Base-by-base conservation (phyloP, 2,797 vertebrate genomes). In the Diglossa cyanea region DNA sequence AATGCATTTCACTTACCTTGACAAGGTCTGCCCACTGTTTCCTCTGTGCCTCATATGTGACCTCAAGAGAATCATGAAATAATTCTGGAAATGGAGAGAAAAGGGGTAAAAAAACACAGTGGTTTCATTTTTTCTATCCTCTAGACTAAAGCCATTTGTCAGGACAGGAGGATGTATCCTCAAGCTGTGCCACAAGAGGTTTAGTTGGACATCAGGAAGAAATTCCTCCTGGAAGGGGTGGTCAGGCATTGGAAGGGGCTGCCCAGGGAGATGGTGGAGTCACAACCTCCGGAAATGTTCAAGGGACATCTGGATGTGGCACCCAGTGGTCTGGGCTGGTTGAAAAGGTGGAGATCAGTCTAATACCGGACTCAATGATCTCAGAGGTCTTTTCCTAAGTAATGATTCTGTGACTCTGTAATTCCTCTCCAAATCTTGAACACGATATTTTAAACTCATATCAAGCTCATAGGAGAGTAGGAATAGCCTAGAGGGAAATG, bases 1-100 rank as follows among this genome's bases (percentile, higher is more conserved):
- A 67, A 88, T 37, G 73, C 54, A 28, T 44, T 86, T 92, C 53
- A 70, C 80, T 78, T 78, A n/a, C 54, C 33, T 65, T 86, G 84
- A 67, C 80, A 92, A 83, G 42, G 14, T 78, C 83, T 92, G 37
- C 50, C 10, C 71, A 23, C 50, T 37, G 28, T 14, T 72, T 72
- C 66, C 44, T 81, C 62, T 71, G 31, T 53, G 85, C 30, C 77
- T 86, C 39, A 25, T 20, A 3, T 10, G 17, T 1, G 31, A 60
- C 44, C 44, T 62, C n/a, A 47, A 78, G 31, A 85, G 25, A 40
- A 65, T 31, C 2, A 31, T 44, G 10, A 93, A 80, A 63, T 50
- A 25, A 53, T 13, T 42, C 16, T 55, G 28, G 8, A 75, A 48
- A 21, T 3, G 0, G 40, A 61, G 12, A 83, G 13, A 10, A 48